Percentiles rank a stretch among this genome's conserved stretches.
phyloP scores from a whole-genome alignment of 2,113 vertebrate genomes.

The Colistium nudipinnis region DNA sequence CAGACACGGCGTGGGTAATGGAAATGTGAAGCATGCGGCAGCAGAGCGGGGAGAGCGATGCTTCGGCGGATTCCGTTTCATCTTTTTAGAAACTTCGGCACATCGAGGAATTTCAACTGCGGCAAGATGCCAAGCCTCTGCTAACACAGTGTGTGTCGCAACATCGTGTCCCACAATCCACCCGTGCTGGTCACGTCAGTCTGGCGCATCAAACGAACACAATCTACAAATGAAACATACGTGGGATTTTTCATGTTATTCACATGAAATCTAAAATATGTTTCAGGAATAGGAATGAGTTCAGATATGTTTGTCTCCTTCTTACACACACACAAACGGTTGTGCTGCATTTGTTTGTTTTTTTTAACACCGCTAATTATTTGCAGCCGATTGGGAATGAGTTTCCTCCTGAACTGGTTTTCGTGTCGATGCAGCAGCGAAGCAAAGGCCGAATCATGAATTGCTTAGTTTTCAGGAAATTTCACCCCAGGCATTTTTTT shows the following conservation, averaged over 20 bases:
- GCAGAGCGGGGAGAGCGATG: background rate
- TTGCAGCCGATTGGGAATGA: background rate
- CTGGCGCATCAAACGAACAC: too few relatives aligned
- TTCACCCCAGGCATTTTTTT: background rate
- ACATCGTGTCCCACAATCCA: background rate
- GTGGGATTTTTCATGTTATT: too few relatives aligned
- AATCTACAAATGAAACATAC: too few relatives aligned
- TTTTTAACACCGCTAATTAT: background rate
- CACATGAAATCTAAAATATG: too few relatives aligned
- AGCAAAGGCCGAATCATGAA: background rate
- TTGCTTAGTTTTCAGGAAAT: background rate
- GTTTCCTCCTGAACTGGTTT: background rate
- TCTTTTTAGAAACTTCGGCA: conserved; percentile 8
- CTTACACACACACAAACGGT: background rate
- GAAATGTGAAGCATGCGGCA: conserved; percentile 18
- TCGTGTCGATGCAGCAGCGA: background rate
- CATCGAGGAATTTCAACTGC: conserved; percentile 1
- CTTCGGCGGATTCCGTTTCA: background rate
- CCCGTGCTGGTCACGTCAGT: too few relatives aligned
- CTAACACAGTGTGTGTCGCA: background rate
- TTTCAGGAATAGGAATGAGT: too few relatives aligned
- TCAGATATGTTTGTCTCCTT: too few relatives aligned
- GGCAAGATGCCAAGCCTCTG: background rate
- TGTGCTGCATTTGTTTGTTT: background rate
- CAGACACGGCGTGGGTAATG: conserved; percentile 19